Evolutionary conservation across 2,797 vertebrate species (phyloP).

Genomic region (Dallia pectoralis): DNA sequence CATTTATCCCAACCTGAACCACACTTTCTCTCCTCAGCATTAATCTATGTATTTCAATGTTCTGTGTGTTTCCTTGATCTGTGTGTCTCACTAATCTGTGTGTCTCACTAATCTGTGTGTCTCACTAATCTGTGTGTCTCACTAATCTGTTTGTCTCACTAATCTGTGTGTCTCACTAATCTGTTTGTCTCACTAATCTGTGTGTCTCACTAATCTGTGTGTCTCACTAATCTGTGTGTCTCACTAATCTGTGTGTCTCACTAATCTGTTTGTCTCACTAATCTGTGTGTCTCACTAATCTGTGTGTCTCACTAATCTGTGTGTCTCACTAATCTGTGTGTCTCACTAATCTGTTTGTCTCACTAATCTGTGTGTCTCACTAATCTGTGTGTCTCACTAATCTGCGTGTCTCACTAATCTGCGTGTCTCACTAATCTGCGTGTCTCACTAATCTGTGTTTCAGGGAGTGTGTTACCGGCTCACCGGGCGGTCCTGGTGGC

Average conservation of each 20-base stretch:
- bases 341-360: conserved; percentile 8
- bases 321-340: conserved; percentile 16
- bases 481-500: conserved; percentile 92
- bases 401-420: conserved; percentile 14
- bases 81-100: conserved; percentile 1
- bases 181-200: conserved; percentile 13
- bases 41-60: background rate
- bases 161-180: conserved; percentile 1
- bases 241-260: conserved; percentile 3
- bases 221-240: conserved; percentile 22
- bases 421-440: background rate
- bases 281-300: conserved; percentile 1
- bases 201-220: background rate
- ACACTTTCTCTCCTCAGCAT: background rate
- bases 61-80: no score
- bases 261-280: conserved; percentile 2
- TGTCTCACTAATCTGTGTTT: conserved; percentile 51
- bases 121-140: background rate
- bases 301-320: conserved; percentile 8
- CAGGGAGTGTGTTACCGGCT: conserved; percentile 87
- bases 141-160: conserved; percentile 22
- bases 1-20: background rate
- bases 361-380: no score
- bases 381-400: conserved; percentile 1
- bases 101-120: conserved; percentile 10